Base-by-base conservation (phyloP, 2,888 invertebrate genomes). In the Tiliacea citrago region DNA sequence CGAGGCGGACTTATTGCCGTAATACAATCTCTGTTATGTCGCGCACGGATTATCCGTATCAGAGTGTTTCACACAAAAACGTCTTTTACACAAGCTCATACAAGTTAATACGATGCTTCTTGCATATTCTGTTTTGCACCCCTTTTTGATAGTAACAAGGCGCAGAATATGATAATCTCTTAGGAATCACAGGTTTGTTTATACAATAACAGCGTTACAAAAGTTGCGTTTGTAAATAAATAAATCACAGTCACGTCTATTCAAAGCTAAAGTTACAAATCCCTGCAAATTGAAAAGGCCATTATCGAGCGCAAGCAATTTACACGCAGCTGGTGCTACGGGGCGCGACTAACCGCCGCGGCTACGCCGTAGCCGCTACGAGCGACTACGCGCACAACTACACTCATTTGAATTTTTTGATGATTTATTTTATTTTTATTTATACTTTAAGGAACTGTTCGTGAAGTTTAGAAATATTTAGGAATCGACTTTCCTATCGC, bases 1-100 rank as follows among this genome's bases (percentile, higher is more conserved):
- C 88, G 86, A 90, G 90, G 93, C 92, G 93, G 92, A 93, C 94
- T 95, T 95, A 95, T 94, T 92, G 94, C 95, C 86, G 94, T 95
- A 95, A 96, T 96, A 94, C 96, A 96, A 96, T 96, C 96, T 95
- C 92, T 91, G 96, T 95, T 95, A 96, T 94, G 95, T 94, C 93
- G 93, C 92, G 88, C 92, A 85, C 85, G 95, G 95, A 96, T 96
- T 95, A 95, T 92, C 91, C 94, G 90, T 92, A 93, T 91, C 93
- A 92, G 88, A 92, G 90, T 91, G 92, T 93, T 93, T 91, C 91
- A 92, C 89, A 88, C 85, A 88, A 88, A 90, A 89, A 90, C 87
- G 75, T 78, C 79, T 75, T 81, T 80, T 60, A 75, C 77, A 75
- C 75, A 45, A 62, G 77, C 79, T 81, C 79, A 65, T 78, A 68